phyloP scores from a whole-genome alignment of 2,888 invertebrate species.

The Scelioninae gen. 2 region DNA sequence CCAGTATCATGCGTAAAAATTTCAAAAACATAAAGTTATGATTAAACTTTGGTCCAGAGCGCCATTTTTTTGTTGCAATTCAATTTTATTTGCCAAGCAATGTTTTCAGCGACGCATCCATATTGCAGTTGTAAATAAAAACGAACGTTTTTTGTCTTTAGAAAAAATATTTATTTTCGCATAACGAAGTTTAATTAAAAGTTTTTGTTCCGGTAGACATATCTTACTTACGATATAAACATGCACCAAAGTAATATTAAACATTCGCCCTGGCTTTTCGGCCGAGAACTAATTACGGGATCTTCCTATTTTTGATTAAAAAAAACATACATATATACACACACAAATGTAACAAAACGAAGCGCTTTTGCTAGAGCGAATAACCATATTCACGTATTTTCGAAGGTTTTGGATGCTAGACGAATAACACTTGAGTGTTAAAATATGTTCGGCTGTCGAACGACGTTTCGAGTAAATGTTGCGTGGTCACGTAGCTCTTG shows the following conservation, averaged over 20 bases:
- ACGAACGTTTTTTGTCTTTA: conserved; percentile 31
- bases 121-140: conserved; percentile 42
- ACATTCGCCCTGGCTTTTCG: conserved; percentile 24
- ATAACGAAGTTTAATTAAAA: conserved; percentile 47
- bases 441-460: conserved; percentile 54
- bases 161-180: conserved; percentile 40
- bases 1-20: conserved; percentile 34
- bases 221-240: conserved; percentile 27
- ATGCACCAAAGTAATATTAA: conserved; percentile 20
- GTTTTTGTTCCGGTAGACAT: conserved; percentile 32
- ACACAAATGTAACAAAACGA: no score
- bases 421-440: conserved; percentile 50
- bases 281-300: conserved; percentile 26
- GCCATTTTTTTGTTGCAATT: conserved; percentile 24
- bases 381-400: conserved; percentile 14
- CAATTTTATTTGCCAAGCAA: conserved; percentile 35
- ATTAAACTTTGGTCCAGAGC: conserved; percentile 39
- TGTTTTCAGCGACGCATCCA: conserved; percentile 25
- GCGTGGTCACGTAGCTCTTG: conserved; percentile 55
- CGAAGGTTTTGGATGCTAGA: conserved; percentile 38
- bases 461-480: conserved; percentile 49
- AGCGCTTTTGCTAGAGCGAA: not conserved
- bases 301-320: conserved; percentile 20
- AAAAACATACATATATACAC: no score
- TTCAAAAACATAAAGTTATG: conserved; percentile 40